Base-by-base conservation (phyloP, 2,888 invertebrate species). In the Melanostoma scalare region DNA sequence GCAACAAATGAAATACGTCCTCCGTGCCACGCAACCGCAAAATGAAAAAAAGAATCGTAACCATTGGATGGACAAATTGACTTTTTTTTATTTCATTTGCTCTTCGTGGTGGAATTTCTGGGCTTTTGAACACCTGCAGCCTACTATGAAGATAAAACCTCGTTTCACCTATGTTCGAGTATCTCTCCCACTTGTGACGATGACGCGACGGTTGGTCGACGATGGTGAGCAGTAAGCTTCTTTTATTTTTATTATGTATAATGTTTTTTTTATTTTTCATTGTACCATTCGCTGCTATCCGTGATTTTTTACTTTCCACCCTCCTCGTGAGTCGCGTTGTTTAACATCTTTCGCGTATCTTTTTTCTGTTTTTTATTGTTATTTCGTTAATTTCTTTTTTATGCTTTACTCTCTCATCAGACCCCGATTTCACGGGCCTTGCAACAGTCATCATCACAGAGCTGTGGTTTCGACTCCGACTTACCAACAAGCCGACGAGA, bases 341-440 rank as follows among this genome's bases (percentile, higher is more conserved):
- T 79, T 44, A 67, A 65, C 79, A 78, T 75, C 84, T 84, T 84
- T 75, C 33, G 74, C 65, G 84, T 58, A 52, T 78, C 67, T 74
- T 81, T 50, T 55, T 44, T 44, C 20, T 20, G 20, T 20, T 35
- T 20, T 55, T 10, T 46, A 0, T 40, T 65, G 38, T 38, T 58
- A 38, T 58, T 65, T 10, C 44, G 65, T 76, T 60, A 65, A 65
- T 75, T 75, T 76, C 76, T 76, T 75, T 55, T 73, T 58, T 58
- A 36, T 52, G 36, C 46, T 79, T 63, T 73, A 72, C 78, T 74
- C 79, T 75, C 65, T 84, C 69, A 60, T 79, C 74, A 84, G 79
- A 84, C 84, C 84, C 71, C 84, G 84, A 84, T 84, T 84, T 84
- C 79, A 84, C 75, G 84, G 84, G 71, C 78, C 84, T 84, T 84